A percentile compares a stretch with the other conserved stretches of the same genome.
phyloP scores from a whole-genome alignment of 2,113 vertebrate species.

The Deroptyus accipitrinus region DNA sequence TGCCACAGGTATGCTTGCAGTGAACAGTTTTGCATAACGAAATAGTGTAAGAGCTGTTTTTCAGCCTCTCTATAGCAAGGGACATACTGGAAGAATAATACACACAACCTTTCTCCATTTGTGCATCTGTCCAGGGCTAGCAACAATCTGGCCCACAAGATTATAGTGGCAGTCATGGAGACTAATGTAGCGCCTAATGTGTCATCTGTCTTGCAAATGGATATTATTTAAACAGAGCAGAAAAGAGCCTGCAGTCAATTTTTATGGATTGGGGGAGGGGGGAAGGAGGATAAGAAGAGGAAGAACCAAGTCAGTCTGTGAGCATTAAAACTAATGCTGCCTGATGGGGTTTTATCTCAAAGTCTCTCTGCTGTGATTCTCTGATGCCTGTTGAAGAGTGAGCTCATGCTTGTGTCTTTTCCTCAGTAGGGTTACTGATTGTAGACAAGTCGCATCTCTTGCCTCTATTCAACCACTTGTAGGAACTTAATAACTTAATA shows the following conservation, averaged over 20 bases:
- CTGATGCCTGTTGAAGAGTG: conserved; percentile 12
- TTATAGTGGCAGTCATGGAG: not conserved
- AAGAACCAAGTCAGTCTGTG: not conserved
- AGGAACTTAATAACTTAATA: conserved; percentile 19
- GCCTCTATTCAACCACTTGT: not conserved
- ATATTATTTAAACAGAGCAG: conserved; percentile 23
- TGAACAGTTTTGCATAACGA: not conserved
- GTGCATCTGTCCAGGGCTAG: not conserved
- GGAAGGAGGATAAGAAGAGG: not conserved
- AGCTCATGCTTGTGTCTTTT: conserved; percentile 4
- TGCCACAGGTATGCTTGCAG: not conserved
- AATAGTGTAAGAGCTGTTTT: not conserved
- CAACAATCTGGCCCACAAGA: not conserved
- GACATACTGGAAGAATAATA: not conserved
- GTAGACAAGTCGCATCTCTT: conserved; percentile 1
- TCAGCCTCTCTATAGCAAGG: not conserved
- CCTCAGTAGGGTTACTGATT: not conserved
- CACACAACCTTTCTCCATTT: not conserved
- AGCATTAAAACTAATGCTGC: conserved; percentile 25
- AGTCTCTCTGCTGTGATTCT: not conserved
- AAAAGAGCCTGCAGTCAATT: not conserved
- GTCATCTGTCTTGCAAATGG: conserved; percentile 20
- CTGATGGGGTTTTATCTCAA: conserved; percentile 27
- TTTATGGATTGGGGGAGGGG: not conserved
- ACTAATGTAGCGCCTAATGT: not conserved